A percentile compares a stretch with the other conserved stretches of the same genome.
Conservation (phyloP, 1,140 invertebrate genomes). For the Ips typographus region DNA sequence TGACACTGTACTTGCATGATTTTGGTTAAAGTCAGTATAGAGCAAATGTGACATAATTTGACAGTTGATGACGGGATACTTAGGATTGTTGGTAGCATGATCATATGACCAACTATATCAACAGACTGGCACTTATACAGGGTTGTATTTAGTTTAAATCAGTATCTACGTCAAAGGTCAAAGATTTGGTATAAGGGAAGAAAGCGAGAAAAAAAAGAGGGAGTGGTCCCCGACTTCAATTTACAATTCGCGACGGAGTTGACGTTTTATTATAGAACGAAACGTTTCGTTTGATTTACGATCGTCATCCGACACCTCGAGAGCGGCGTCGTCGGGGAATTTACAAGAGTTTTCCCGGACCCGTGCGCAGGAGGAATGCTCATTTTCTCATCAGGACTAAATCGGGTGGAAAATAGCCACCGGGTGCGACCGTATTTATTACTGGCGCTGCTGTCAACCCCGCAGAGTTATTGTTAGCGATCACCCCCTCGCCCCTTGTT, state of each 20-base stretch:
- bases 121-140: no score
- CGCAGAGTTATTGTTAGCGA: constrained; percentile 54
- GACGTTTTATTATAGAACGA: constrained; percentile 11
- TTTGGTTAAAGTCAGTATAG: no score
- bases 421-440: constrained; percentile 51
- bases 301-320: constrained; percentile 20
- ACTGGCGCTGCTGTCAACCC: constrained; percentile 44
- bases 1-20: no score
- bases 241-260: constrained; percentile 1
- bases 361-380: constrained; percentile 50
- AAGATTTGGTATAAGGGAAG: no score
- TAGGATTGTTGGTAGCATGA: no score
- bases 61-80: no score
- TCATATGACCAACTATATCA: no score
- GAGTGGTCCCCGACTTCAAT: not conserved
- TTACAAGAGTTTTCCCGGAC: constrained; percentile 49
- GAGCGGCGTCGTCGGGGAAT: constrained; percentile 34
- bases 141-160: no score
- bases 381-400: constrained; percentile 54
- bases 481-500: constrained; percentile 24
- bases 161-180: no score
- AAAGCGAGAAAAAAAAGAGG: no score
- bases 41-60: no score
- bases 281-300: constrained; percentile 15
- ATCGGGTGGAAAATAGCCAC: constrained; percentile 52